A percentile compares a stretch with the other conserved stretches of the same genome.
These are phyloP conservation scores for Tachystola acroxantha DNA, from an alignment of 2,888 invertebrate species.

Conservation along the genomic window DNA sequence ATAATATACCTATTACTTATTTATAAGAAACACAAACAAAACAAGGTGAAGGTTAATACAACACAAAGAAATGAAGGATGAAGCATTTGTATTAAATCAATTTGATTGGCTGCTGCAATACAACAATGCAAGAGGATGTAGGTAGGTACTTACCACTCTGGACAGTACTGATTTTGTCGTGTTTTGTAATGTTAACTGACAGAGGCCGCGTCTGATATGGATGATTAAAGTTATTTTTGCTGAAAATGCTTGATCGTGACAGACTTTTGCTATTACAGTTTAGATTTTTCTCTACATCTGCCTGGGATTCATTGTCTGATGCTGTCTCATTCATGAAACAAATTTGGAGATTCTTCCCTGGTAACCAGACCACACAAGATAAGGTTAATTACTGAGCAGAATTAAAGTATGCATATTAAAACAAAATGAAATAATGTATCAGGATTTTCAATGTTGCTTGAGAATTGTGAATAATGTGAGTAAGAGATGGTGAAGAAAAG, in stretches of 20 bases:
- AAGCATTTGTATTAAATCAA: slow-evolving; percentile 6
- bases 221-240: slow-evolving; percentile 65
- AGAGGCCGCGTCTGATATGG: slow-evolving; percentile 70
- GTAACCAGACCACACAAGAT: slow-evolving; percentile 37
- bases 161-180: slow-evolving; percentile 59
- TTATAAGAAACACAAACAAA: slow-evolving; percentile 6
- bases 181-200: slow-evolving; percentile 66
- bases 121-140: slow-evolving; percentile 10
- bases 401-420: too few species aligned
- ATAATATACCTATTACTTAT: too few species aligned
- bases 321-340: slow-evolving; percentile 97
- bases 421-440: too few species aligned
- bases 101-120: slow-evolving; percentile 1
- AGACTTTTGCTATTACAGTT: slow-evolving; percentile 55
- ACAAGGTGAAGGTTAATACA: slow-evolving; percentile 2
- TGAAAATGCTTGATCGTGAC: slow-evolving; percentile 61
- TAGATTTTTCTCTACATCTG: slow-evolving; percentile 81
- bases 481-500: not conserved
- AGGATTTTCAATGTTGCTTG: too few species aligned
- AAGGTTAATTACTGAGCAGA: not conserved
- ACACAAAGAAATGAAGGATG: slow-evolving; percentile 12
- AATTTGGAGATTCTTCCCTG: slow-evolving; percentile 95
- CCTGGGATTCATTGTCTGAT: slow-evolving; percentile 89
- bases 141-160: slow-evolving; percentile 57
- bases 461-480: not conserved